Conservation (phyloP, 2,113 vertebrate genomes). For the Bos taurus region DNA sequence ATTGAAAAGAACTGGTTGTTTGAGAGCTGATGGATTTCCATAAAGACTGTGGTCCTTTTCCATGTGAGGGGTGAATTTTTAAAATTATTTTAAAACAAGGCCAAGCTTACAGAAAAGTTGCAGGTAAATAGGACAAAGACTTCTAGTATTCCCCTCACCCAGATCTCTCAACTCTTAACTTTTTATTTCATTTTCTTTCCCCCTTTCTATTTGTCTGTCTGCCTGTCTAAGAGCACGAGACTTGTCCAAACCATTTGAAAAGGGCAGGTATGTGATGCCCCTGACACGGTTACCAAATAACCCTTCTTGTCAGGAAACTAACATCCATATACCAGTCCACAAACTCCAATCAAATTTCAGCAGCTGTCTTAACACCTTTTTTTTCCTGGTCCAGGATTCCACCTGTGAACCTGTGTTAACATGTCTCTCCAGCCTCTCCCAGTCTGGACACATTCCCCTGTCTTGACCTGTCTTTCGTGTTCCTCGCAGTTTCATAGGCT, state of each 20-base stretch:
- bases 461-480: neutral
- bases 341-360: neutral
- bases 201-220: neutral
- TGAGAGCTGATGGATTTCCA: neutral
- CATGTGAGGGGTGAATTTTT: neutral
- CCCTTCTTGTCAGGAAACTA: neutral
- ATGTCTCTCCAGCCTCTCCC: neutral
- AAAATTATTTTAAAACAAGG: conserved; percentile 11
- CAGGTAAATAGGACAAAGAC: neutral
- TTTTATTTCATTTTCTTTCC: neutral
- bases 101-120: conserved; percentile 21
- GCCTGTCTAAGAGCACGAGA: neutral
- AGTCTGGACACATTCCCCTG: neutral
- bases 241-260: neutral
- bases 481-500: neutral
- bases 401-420: neutral
- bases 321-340: neutral
- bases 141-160: neutral
- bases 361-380: neutral
- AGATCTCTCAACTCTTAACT: neutral
- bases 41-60: neutral
- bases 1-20: neutral
- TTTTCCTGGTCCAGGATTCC: neutral
- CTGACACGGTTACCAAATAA: neutral
- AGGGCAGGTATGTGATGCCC: neutral